Evolutionary conservation across 2,888 invertebrate species (phyloP).

Genomic region (Plebejus argus): DNA sequence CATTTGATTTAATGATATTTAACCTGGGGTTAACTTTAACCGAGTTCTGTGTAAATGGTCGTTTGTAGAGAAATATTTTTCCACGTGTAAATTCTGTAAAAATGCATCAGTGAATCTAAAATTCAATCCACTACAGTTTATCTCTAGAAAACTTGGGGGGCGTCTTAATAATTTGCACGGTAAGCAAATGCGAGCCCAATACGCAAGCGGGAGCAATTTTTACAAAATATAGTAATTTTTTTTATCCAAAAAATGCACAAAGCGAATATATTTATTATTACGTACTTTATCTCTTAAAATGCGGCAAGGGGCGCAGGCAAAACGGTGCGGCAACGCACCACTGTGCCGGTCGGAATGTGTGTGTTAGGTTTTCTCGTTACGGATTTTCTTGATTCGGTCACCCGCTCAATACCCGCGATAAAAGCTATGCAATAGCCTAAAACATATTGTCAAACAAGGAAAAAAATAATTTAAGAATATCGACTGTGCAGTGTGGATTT

Average conservation of each 20-base stretch:
- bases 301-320: too few species aligned
- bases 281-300: too few species aligned
- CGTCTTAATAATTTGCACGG: constrained; percentile 27
- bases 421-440: too few species aligned
- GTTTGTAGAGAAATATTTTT: not conserved
- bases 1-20: not conserved
- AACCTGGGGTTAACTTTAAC: not conserved
- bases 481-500: too few species aligned
- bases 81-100: not conserved
- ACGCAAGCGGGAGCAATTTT: not conserved
- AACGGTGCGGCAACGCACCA: too few species aligned
- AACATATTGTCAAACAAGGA: too few species aligned
- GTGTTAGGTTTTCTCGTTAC: too few species aligned
- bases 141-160: not conserved
- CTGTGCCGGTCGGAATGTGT: too few species aligned
- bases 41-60: not conserved
- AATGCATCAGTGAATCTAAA: constrained; percentile 17
- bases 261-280: too few species aligned
- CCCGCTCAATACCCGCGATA: too few species aligned
- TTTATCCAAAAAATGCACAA: not conserved
- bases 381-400: too few species aligned
- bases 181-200: not conserved
- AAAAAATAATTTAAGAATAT: too few species aligned
- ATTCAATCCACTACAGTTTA: constrained; percentile 28
- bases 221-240: not conserved